These are phyloP conservation scores for Vultur gryphus DNA, from an alignment of 2,797 vertebrate genomes.

Conservation along the genomic window DNA sequence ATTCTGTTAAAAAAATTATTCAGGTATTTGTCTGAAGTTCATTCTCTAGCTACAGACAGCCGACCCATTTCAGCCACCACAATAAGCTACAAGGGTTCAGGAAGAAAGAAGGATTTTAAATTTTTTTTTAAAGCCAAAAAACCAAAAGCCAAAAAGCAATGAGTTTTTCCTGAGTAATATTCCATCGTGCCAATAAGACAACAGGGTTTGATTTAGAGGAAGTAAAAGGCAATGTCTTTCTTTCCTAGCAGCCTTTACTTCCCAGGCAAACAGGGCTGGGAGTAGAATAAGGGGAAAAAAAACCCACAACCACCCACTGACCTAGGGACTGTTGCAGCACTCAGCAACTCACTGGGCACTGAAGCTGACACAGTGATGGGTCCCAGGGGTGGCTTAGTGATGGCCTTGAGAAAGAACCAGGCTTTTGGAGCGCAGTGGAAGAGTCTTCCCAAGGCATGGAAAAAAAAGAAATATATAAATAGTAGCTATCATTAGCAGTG, in stretches of 20 bases:
- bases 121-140: neutral
- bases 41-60: neutral
- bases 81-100: neutral
- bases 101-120: neutral
- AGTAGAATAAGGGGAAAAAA: neutral
- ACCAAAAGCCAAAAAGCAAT: neutral
- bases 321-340: neutral
- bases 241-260: neutral
- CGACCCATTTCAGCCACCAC: neutral
- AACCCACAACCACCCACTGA: rapidly evolving
- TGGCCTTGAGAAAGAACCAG: neutral
- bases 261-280: neutral
- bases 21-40: neutral
- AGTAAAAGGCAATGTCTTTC: neutral
- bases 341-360: neutral
- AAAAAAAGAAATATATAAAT: neutral
- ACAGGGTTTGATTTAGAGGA: neutral
- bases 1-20: neutral
- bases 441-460: neutral
- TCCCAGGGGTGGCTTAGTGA: neutral
- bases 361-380: neutral
- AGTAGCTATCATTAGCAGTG: neutral
- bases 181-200: neutral
- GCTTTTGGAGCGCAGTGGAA: neutral
- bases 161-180: neutral